Evolutionary conservation across 2,113 vertebrate genomes (phyloP), one percentile per base, ranked within the genome.

Genomic region (Oreochromis tanganicae): DNA sequence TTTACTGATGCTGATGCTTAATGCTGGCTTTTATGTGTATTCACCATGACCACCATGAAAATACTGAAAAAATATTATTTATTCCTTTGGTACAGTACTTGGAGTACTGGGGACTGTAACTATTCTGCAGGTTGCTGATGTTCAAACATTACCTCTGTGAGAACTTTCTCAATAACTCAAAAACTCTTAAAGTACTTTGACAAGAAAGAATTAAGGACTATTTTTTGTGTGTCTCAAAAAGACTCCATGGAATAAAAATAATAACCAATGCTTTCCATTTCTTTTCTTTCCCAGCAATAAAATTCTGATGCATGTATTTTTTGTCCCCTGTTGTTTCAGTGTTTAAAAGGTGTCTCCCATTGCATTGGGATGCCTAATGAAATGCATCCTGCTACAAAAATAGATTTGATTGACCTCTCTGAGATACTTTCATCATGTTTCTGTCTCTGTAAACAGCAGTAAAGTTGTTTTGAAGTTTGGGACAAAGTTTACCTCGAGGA

Each of bases 401-500:
- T 36, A 66, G 11, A 6, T 55, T 48, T 19, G 16, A n/a, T 12
- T 12, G 29, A 55, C 56, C 63, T 34, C 59, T 63, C 29, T 29
- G 11, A 73, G 56, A 89, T 32, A 63, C 81, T 48, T 82, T 2
- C 7, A 2, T 52, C 14, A 9, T 56, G 41, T 61, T 75, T 83
- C 16, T 34, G 34, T 24, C 66, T 82, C 7, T n/a, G 36, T 87
- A 91, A 88, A 85, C 82, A 85, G 55, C 52, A 80, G 11, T 32
- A 71, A 66, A 56, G n/a, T 10, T 32, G 36, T 85, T 89, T 89
- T 89, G 68, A 92, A 50, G 83, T 84, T 52, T 13, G 11, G 55
- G n/a, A 91, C 81, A 87, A 75, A 75, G 52, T 59, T 61, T 34
- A 90, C 71, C 79, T 91, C 59, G 7, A 78, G 59, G 83, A 86